phyloP scores from a whole-genome alignment of 2,888 invertebrate genomes.

The Cylindroiulus punctatus region DNA sequence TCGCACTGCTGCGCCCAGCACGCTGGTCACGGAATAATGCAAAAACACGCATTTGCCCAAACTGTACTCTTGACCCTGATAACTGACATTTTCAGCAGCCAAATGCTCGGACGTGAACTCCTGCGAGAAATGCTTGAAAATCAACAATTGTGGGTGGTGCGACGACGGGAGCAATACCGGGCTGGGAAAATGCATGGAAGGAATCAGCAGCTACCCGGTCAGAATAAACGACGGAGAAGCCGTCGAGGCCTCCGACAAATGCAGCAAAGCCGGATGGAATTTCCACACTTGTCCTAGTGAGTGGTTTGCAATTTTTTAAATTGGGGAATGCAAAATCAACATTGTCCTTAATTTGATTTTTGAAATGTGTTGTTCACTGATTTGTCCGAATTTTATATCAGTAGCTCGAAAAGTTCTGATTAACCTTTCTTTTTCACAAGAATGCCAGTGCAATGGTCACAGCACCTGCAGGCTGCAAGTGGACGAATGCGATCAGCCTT shows the following conservation, averaged over 20 bases:
- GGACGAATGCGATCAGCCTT: conserved; percentile 78
- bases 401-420: no score
- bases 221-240: conserved; percentile 55
- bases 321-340: no score
- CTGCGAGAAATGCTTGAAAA: conserved; percentile 82
- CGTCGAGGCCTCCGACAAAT: conserved; percentile 59
- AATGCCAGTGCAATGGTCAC: conserved; percentile 98
- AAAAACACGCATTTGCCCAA: no score
- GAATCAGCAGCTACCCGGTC: conserved; percentile 73
- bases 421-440: conserved; percentile 63
- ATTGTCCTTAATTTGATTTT: no score
- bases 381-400: no score
- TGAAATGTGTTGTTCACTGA: no score
- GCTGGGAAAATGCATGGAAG: conserved; percentile 86
- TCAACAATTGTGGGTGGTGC: conserved; percentile 98
- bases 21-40: no score
- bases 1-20: no score
- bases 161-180: conserved; percentile 94
- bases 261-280: conserved; percentile 76
- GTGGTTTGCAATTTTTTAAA: no score
- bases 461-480: conserved; percentile 76
- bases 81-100: conserved; percentile 58
- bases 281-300: conserved; percentile 87
- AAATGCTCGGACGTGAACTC: conserved; percentile 70
- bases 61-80: background rate